Evolutionary conservation across 2,888 invertebrate genomes (phyloP).

Genomic region (Endotricha flammealis): DNA sequence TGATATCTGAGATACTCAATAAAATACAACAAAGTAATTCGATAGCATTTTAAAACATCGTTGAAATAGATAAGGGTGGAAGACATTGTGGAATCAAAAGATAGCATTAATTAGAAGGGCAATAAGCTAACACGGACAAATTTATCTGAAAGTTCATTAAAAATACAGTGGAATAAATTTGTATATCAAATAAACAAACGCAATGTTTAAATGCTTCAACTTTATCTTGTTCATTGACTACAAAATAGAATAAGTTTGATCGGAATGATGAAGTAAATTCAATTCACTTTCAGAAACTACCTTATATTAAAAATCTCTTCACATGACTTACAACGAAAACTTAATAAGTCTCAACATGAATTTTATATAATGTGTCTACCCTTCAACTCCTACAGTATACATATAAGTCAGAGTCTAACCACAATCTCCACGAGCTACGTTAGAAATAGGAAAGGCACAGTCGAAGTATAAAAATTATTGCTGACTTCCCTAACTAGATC

Average conservation of each 20-base stretch:
- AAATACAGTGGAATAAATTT: slow-evolving; percentile 30
- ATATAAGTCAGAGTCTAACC: slow-evolving; percentile 58
- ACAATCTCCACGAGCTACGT: slow-evolving; percentile 68
- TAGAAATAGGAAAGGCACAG: slow-evolving; percentile 79
- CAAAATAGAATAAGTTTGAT: slow-evolving; percentile 33
- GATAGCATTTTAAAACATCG: slow-evolving; percentile 30
- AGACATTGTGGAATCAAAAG: slow-evolving; percentile 48
- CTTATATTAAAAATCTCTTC: slow-evolving; percentile 39
- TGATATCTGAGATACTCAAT: not conserved
- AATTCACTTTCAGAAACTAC: slow-evolving; percentile 32
- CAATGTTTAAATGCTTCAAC: slow-evolving; percentile 32
- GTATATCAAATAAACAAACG: slow-evolving; percentile 28
- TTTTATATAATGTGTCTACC: slow-evolving; percentile 40
- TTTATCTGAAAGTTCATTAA: slow-evolving; percentile 24
- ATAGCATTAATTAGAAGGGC: slow-evolving; percentile 27
- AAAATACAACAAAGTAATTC: slow-evolving; percentile 11
- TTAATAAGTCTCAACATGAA: slow-evolving; percentile 51
- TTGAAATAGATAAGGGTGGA: slow-evolving; percentile 44
- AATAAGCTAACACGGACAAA: slow-evolving; percentile 22
- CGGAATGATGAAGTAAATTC: slow-evolving; percentile 49
- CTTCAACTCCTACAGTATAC: slow-evolving; percentile 61
- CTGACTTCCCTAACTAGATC: slow-evolving; percentile 72
- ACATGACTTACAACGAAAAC: slow-evolving; percentile 41
- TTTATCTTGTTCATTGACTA: slow-evolving; percentile 28
- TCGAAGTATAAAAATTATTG: slow-evolving; percentile 78